Percentiles rank a stretch among this genome's conserved stretches.
These are phyloP conservation scores for Chaenocephalus aceratus DNA, from an alignment of 2,113 vertebrate genomes.

Conservation along the genomic window DNA sequence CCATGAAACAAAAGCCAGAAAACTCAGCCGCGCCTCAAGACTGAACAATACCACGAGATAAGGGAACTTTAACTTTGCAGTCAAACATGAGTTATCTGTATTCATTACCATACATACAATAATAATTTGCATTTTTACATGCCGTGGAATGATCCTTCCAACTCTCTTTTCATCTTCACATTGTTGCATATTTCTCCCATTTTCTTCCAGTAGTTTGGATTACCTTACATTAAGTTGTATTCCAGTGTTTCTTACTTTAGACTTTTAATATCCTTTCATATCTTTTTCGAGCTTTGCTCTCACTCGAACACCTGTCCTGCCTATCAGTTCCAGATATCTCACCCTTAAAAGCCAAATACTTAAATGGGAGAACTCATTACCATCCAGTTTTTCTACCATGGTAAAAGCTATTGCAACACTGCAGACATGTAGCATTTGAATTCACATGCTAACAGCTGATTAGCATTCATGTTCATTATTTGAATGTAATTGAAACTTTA, in stretches of 20 bases:
- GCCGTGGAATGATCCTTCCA: background rate
- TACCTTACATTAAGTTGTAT: constrained; percentile 4
- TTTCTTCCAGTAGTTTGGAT: constrained; percentile 58
- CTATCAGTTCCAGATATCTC: background rate
- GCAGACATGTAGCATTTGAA: constrained; percentile 4
- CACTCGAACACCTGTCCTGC: background rate
- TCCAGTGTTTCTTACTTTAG: constrained; percentile 55
- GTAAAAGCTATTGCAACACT: background rate
- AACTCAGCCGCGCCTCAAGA: no score
- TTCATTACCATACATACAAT: background rate
- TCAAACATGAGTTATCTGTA: no score
- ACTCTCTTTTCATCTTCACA: constrained; percentile 21
- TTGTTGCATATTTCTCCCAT: background rate
- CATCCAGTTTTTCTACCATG: background rate
- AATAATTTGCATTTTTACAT: background rate
- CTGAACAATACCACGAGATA: no score
- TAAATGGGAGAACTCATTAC: background rate
- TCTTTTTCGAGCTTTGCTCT: background rate
- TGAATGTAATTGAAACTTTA: background rate
- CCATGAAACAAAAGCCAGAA: constrained; percentile 10
- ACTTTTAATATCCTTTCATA: background rate
- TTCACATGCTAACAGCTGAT: background rate
- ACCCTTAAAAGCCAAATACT: background rate
- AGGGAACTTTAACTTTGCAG: no score
- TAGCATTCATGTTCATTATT: background rate